These are phyloP conservation scores for Fratercula arctica DNA, from an alignment of 2,797 vertebrate genomes.

Conservation along the genomic window DNA sequence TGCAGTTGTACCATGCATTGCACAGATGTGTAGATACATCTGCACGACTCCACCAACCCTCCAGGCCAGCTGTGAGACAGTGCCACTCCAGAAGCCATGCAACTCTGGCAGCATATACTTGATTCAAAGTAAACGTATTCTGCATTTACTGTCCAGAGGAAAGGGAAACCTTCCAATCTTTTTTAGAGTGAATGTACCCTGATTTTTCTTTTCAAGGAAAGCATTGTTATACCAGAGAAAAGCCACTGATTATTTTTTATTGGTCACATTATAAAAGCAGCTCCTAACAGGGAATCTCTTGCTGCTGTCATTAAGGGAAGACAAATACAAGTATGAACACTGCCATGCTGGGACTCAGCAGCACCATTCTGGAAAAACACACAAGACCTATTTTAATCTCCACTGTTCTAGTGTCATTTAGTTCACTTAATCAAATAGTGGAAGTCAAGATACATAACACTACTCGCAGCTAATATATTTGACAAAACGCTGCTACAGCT, in stretches of 20 bases:
- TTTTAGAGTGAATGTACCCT: not conserved
- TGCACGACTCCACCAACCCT: not conserved
- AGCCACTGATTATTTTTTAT: not conserved
- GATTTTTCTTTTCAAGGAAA: not conserved
- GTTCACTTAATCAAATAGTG: conserved; percentile 18
- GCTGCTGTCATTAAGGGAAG: not conserved
- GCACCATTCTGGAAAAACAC: not conserved
- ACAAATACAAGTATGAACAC: not conserved
- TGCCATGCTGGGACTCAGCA: not conserved
- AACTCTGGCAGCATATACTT: not conserved
- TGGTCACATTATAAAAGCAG: not conserved
- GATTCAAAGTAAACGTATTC: not conserved
- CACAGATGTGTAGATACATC: not conserved
- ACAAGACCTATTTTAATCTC: not conserved
- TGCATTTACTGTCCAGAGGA: not conserved
- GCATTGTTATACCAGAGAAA: not conserved
- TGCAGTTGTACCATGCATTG: fast-evolving
- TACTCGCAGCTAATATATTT: not conserved
- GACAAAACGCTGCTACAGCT: not conserved
- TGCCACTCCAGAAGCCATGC: fast-evolving
- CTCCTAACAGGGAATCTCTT: not conserved
- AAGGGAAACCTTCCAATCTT: not conserved
- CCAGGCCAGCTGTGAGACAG: not conserved
- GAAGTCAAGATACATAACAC: not conserved
- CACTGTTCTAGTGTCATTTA: not conserved